Conservation (phyloP, 1,140 invertebrate species). For the Lepidostoma basale region DNA sequence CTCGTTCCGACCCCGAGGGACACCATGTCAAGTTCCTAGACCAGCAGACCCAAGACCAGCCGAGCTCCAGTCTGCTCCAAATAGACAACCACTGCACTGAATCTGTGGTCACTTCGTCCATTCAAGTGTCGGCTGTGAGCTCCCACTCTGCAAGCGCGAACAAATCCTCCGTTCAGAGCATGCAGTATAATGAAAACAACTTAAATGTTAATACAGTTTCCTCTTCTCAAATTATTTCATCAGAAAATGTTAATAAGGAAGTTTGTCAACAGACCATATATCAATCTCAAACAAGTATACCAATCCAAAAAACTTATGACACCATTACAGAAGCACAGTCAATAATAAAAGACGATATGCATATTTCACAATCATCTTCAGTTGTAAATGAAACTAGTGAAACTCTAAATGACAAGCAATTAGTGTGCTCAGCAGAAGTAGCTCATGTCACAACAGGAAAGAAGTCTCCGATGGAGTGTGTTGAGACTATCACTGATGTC, state of each 20-base stretch:
- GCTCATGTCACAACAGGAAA: conserved; percentile 48
- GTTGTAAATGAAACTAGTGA: conserved; percentile 14
- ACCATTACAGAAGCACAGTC: conserved; percentile 38
- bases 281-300: conserved; percentile 50
- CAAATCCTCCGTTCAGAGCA: conserved; percentile 30
- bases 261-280: conserved; percentile 49
- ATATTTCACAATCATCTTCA: background rate
- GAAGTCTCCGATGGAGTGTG: conserved; percentile 49
- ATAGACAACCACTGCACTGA: background rate
- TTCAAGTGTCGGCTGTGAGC: conserved; percentile 15
- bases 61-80: background rate
- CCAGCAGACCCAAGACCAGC: conserved; percentile 18
- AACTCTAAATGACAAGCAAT: conserved; percentile 36
- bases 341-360: conserved; percentile 7
- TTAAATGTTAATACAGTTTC: background rate
- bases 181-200: conserved; percentile 5
- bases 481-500: conserved; percentile 50
- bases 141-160: conserved; percentile 22
- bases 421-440: conserved; percentile 50
- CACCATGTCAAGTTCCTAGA: conserved; percentile 42
- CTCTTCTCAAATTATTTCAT: conserved; percentile 6
- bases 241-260: background rate
- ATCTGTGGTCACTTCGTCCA: conserved; percentile 8
- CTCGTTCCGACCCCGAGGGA: conserved; percentile 41
- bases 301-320: conserved; percentile 47